Percentiles rank a stretch among this genome's conserved stretches.
Evolutionary conservation across 2,113 vertebrate genomes (phyloP).

Genomic region (Dryoscopus gambensis): DNA sequence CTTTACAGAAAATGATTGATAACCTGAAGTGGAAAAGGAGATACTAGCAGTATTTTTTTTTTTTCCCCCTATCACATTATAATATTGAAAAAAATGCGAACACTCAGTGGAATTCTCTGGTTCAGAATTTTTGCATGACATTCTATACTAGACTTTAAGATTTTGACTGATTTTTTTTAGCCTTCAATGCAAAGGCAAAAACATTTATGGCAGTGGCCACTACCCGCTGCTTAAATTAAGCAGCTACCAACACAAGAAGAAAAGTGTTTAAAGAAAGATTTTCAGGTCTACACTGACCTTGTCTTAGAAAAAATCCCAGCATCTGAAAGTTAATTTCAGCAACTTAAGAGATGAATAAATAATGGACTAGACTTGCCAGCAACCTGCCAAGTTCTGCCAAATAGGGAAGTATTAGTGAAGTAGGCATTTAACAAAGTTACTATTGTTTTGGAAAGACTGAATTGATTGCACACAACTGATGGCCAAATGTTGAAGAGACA

Average conservation of each 20-base stretch:
- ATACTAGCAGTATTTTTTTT: not conserved
- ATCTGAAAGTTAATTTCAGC: not conserved
- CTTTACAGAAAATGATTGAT: not conserved
- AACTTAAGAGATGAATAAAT: slow-evolving; percentile 10
- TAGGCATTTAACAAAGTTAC: not conserved
- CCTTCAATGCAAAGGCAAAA: not conserved
- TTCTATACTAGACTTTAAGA: not conserved
- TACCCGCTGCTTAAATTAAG: not conserved
- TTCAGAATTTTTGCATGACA: not conserved
- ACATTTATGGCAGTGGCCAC: not conserved
- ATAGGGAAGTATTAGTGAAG: not conserved
- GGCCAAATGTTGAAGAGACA: not conserved
- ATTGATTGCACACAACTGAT: not conserved
- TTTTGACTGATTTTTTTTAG: not conserved
- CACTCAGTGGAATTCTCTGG: not conserved
- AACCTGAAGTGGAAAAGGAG: not conserved
- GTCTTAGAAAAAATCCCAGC: not conserved
- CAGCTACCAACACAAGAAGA: not conserved
- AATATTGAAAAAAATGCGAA: not conserved
- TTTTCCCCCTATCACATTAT: not conserved
- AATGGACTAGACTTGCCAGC: not conserved
- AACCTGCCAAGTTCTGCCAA: not conserved
- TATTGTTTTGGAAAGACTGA: not conserved
- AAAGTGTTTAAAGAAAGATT: not conserved
- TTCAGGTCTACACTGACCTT: not conserved